Percentiles rank a stretch among this genome's conserved stretches.
Evolutionary conservation across 92 coral and sea anemone genomes (phyloP).

Genomic region (Virgularia gustaviana): DNA sequence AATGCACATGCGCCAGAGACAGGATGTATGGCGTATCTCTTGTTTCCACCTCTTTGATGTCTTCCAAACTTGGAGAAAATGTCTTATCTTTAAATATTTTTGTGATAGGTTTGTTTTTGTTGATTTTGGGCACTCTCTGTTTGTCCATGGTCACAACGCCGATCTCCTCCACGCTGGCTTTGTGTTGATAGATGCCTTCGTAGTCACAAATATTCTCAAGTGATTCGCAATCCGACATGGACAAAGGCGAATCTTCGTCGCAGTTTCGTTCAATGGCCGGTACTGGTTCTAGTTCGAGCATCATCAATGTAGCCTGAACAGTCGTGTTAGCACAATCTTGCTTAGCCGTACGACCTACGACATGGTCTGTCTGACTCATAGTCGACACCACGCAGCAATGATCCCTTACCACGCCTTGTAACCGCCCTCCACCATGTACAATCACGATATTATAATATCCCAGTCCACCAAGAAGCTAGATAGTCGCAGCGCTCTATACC

Average conservation of each 20-base stretch:
- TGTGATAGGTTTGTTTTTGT: conserved; percentile 39
- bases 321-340: no score
- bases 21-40: conserved; percentile 42
- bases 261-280: not conserved
- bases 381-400: no score
- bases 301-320: not conserved
- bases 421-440: no score
- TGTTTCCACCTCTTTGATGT: conserved; percentile 62
- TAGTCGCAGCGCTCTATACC: no score
- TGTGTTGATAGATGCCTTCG: conserved; percentile 24
- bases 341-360: no score
- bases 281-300: conserved; percentile 14
- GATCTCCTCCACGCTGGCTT: conserved; percentile 13
- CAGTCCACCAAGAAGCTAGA: no score
- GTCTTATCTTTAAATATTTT: conserved; percentile 57
- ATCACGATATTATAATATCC: no score
- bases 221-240: conserved; percentile 37
- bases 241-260: conserved; percentile 11
- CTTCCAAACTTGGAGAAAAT: conserved; percentile 74
- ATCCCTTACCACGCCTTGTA: no score
- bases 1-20: conserved; percentile 70
- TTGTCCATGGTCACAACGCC: conserved; percentile 16
- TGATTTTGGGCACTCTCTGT: conserved; percentile 3
- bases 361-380: no score
- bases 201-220: conserved; percentile 35